A percentile compares a stretch with the other conserved stretches of the same genome.
Evolutionary conservation across 2,113 vertebrate species (phyloP).

Genomic region (Oryzias javanicus): DNA sequence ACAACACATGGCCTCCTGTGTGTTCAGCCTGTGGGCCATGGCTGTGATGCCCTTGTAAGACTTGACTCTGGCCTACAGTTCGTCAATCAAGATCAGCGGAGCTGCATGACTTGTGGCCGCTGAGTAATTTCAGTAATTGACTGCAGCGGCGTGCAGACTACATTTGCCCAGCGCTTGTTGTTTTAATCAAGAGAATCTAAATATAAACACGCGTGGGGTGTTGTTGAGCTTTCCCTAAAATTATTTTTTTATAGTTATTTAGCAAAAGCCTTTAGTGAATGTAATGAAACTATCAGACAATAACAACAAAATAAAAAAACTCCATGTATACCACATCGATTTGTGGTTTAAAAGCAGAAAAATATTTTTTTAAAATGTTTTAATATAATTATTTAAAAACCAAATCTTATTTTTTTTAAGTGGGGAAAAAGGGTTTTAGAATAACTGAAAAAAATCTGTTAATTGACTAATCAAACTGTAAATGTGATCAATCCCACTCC

Average conservation of each 20-base stretch:
- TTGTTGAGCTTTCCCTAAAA: slow-evolving; percentile 52
- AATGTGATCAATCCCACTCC: too few species aligned
- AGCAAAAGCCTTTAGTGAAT: slow-evolving; percentile 34
- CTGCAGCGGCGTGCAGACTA: slow-evolving; percentile 57
- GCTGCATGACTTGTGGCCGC: slow-evolving; percentile 61
- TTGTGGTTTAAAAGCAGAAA: too few species aligned
- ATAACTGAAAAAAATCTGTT: too few species aligned
- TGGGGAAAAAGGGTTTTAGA: too few species aligned
- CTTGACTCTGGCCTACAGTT: slow-evolving; percentile 70
- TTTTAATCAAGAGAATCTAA: slow-evolving; percentile 46
- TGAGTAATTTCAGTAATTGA: slow-evolving; percentile 79
- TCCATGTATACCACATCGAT: too few species aligned
- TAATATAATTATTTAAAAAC: too few species aligned
- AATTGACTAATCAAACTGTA: too few species aligned
- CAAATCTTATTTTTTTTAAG: too few species aligned
- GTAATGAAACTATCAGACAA: slow-evolving; percentile 24
- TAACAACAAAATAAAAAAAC: not conserved
- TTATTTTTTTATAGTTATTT: slow-evolving; percentile 40
- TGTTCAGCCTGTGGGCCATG: slow-evolving; percentile 15
- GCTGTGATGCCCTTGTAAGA: slow-evolving; percentile 46
- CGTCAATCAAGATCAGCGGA: slow-evolving; percentile 60
- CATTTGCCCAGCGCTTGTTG: slow-evolving; percentile 60
- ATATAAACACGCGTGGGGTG: slow-evolving; percentile 45
- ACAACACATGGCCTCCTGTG: slow-evolving; percentile 50
- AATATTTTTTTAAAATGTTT: too few species aligned